Evolutionary conservation across 2,888 invertebrate species (phyloP), one percentile per base, ranked within the genome.

Genomic region (Hololepta plana): DNA sequence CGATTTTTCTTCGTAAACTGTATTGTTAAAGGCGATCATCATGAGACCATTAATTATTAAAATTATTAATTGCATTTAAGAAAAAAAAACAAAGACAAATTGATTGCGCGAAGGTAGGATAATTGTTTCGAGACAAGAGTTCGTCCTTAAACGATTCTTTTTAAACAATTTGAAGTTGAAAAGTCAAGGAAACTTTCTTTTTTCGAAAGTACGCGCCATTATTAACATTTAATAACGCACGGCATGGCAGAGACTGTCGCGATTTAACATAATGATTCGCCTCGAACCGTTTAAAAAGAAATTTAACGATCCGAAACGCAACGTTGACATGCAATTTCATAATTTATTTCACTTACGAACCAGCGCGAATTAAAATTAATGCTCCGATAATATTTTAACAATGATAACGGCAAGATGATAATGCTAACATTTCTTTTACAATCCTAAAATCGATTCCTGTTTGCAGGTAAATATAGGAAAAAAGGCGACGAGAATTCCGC

Each of bases 161-260:
- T n/a, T n/a, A n/a, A n/a, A n/a, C n/a, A n/a, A n/a, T n/a, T n/a
- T n/a, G n/a, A n/a, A n/a, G n/a, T n/a, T n/a, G n/a, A n/a, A n/a
- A n/a, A n/a, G n/a, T n/a, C n/a, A n/a, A n/a, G n/a, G n/a, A n/a
- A 9, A 9, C 6, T 27, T 27, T 23, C 15, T 26, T 30, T 17
- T 21, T 11, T 26, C 25, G 17, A 16, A 11, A n/a, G 3, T 28
- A 23, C 16, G 12, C 19, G 17, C 14, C 16, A 26, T 43, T 41
- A 45, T 45, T 45, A 45, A 46, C 44, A 41, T 37, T 37, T 36
- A 37, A 38, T 36, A 33, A n/a, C n/a, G 36, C 43, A 29, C 44
- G 42, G 43, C 44, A 44, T 45, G 45, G 45, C 38, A 43, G 45
- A 37, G 45, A 39, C 45, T 45, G 46, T 43, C 43, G 46, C 46